These are phyloP conservation scores for Pterostichus madidus DNA, from an alignment of 2,888 invertebrate genomes.

Conservation along the genomic window DNA sequence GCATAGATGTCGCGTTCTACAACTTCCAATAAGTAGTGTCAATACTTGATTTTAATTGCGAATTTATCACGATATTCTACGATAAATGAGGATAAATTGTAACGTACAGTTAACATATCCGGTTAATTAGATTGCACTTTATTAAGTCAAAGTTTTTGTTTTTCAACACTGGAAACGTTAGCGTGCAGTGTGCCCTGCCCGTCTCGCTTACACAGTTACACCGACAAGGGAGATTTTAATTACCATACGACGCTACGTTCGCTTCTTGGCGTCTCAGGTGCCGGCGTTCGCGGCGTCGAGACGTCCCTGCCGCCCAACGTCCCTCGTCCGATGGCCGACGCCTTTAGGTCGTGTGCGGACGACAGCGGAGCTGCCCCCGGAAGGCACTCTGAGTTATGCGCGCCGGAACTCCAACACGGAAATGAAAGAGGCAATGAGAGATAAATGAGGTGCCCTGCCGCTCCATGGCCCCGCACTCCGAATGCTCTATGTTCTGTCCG, in stretches of 20 bases:
- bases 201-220: slow-evolving; percentile 23
- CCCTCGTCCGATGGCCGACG: slow-evolving; percentile 22
- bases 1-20: neutral
- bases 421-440: slow-evolving; percentile 74
- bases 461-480: slow-evolving; percentile 65
- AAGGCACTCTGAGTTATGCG: slow-evolving; percentile 73
- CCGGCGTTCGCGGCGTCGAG: neutral
- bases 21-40: neutral
- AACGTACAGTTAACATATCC: slow-evolving; percentile 16
- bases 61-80: slow-evolving; percentile 31
- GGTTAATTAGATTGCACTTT: slow-evolving; percentile 42
- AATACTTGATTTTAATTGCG: slow-evolving; percentile 44
- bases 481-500: slow-evolving; percentile 66
- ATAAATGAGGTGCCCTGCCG: slow-evolving; percentile 72
- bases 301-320: neutral
- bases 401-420: slow-evolving; percentile 72
- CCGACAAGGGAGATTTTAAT: slow-evolving; percentile 59
- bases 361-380: slow-evolving; percentile 68
- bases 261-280: slow-evolving; percentile 57
- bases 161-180: slow-evolving; percentile 27
- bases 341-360: slow-evolving; percentile 59
- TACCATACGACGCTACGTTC: slow-evolving; percentile 50
- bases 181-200: too few relatives aligned
- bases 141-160: slow-evolving; percentile 57
- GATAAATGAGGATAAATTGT: slow-evolving; percentile 49